Base-by-base conservation (phyloP, 2,113 vertebrate genomes). In the Pelodiscus sinensis region DNA sequence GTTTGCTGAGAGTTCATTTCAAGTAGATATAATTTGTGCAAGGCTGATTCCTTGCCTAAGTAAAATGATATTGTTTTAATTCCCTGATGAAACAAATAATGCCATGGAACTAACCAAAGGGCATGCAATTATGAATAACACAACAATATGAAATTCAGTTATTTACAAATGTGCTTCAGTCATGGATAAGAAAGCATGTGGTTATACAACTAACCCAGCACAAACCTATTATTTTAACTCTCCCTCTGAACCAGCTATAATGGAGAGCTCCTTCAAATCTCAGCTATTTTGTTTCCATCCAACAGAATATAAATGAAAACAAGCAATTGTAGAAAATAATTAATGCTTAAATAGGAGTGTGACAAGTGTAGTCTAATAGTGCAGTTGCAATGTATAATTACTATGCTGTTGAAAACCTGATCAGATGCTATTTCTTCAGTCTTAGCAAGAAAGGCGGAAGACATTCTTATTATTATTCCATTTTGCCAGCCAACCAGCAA, bases 371-470 rank as follows among this genome's bases (percentile, higher is more conserved):
- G 24, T 6, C 29, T 21, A 2, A 62, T 3, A 82, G 51, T 2
- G 0, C 1, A 73, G 24, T 21, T 7, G 27, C 25, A 19, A 31
- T 35, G 1, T 1, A 57, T 55, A 21, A 19, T 10, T 5, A 11
- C 14, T 29, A 62, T 29, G 18, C 78, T 35, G 58, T 55, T 21
- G 54, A 65, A 31, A 3, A 22, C 1, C 65, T 54, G 12, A 2
- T 18, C 77, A 10, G 71, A 83, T 16, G 83, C 13, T 65, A 25
- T 29, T 12, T 25, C 4, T 7, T 25, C 8, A 19, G 1, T 56
- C 65, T 87, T 2, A 6, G 5, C 19, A 84, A 80, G 55, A 31
- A 54, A n/a, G 9, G n/a, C 0, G 56, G 51, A 31, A 24, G 51
- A 44, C 38, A 44, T 24, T 21, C 19, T 44, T 38, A 73, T 68